Percentiles rank a stretch among this genome's conserved stretches.
Conservation (phyloP, 2,113 vertebrate genomes). For the Prietella phreatophila region DNA sequence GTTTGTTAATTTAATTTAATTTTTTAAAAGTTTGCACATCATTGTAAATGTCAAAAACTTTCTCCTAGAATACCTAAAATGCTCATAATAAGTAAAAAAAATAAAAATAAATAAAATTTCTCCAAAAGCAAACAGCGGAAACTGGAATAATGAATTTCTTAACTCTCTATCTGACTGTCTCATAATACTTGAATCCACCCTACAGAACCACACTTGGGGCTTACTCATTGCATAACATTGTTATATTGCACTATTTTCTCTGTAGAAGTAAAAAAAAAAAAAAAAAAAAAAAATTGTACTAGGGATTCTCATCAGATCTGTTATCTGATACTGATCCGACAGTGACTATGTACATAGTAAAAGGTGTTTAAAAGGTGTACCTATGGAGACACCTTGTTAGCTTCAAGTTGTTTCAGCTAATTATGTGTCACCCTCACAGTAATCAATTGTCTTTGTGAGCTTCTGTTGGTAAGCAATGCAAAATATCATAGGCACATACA, state of each 20-base stretch:
- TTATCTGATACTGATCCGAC: background rate
- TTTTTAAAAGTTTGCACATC: background rate
- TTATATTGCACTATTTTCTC: slow-evolving; percentile 15
- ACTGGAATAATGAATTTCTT: background rate
- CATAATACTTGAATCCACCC: slow-evolving; percentile 2
- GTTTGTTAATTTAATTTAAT: too few relatives aligned
- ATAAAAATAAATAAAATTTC: background rate
- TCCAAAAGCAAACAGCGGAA: background rate
- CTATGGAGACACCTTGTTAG: slow-evolving; percentile 5
- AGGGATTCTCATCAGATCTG: slow-evolving; percentile 1
- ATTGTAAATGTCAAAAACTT: background rate
- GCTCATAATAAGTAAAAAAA: background rate
- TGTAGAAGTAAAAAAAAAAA: slow-evolving; percentile 3
- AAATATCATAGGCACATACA: background rate
- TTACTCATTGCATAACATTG: background rate
- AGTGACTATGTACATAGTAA: slow-evolving; percentile 3
- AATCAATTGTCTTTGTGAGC: background rate
- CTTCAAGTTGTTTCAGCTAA: slow-evolving; percentile 8
- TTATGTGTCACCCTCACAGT: background rate
- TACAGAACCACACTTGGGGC: background rate
- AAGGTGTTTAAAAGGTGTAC: background rate
- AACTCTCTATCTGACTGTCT: background rate
- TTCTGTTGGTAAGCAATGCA: background rate
- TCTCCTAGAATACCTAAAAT: background rate
- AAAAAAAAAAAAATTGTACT: background rate